Evolutionary conservation across 2,113 vertebrate species (phyloP).

Genomic region (Brienomyrus longianalis): DNA sequence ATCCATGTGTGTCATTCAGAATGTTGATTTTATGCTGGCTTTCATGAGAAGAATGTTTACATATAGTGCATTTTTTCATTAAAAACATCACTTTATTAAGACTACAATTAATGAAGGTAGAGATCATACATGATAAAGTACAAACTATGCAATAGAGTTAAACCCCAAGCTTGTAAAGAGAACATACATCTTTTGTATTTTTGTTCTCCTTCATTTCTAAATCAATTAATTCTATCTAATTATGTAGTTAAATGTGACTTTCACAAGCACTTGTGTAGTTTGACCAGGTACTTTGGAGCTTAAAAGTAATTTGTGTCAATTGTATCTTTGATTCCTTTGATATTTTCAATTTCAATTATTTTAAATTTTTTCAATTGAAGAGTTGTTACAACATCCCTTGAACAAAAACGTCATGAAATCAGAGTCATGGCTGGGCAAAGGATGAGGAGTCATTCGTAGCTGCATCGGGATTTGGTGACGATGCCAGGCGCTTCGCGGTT

Average conservation of each 20-base stretch:
- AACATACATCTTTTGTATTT: background rate
- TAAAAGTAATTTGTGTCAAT: background rate
- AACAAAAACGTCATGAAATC: background rate
- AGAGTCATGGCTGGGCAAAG: background rate
- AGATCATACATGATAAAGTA: background rate
- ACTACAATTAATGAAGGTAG: background rate
- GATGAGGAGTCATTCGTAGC: background rate
- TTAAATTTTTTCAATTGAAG: no score
- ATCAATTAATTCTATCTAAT: background rate
- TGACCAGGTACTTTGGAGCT: background rate
- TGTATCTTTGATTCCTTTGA: background rate
- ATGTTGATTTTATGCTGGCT: background rate
- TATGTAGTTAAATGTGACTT: background rate
- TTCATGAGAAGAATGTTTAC: background rate
- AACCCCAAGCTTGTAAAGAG: background rate
- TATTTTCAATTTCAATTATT: background rate
- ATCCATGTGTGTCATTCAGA: background rate
- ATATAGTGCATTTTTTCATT: background rate
- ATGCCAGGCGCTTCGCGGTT: background rate
- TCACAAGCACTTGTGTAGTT: background rate
- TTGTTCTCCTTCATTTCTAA: background rate
- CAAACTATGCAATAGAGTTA: background rate
- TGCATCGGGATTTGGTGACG: background rate
- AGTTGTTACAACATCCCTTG: background rate
- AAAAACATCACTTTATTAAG: background rate